These are phyloP conservation scores for Vipera ursinii DNA, from an alignment of 2,797 vertebrate genomes.

Conservation along the genomic window DNA sequence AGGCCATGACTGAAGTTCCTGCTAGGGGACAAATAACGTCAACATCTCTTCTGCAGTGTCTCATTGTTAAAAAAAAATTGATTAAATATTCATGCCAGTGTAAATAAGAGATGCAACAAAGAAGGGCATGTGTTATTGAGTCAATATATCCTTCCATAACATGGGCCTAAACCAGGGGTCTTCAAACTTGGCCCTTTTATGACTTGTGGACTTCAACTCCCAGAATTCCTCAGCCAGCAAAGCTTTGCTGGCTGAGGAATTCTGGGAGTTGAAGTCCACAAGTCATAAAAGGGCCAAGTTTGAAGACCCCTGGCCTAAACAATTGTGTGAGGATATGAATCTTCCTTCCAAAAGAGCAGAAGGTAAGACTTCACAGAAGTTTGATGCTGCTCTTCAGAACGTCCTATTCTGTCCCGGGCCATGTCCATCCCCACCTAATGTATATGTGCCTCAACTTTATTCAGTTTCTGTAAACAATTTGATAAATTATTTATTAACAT, in stretches of 20 bases:
- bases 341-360: neutral
- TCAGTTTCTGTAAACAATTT: neutral
- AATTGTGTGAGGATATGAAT: neutral
- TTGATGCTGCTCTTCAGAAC: neutral
- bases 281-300: too few relatives aligned
- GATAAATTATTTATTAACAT: neutral
- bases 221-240: too few relatives aligned
- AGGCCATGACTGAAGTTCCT: neutral
- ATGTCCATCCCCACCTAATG: neutral
- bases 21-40: neutral
- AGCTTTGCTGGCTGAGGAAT: too few relatives aligned
- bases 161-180: neutral
- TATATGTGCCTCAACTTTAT: neutral
- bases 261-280: too few relatives aligned
- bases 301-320: neutral
- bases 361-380: neutral
- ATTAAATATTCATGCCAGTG: neutral
- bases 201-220: too few relatives aligned
- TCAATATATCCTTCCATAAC: neutral
- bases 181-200: too few relatives aligned
- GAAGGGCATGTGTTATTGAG: neutral
- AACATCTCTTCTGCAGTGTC: neutral
- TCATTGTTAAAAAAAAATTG: neutral
- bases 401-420: neutral
- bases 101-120: neutral